Conservation (phyloP, 2,888 invertebrate species). For the Amaurobius ferox region DNA sequence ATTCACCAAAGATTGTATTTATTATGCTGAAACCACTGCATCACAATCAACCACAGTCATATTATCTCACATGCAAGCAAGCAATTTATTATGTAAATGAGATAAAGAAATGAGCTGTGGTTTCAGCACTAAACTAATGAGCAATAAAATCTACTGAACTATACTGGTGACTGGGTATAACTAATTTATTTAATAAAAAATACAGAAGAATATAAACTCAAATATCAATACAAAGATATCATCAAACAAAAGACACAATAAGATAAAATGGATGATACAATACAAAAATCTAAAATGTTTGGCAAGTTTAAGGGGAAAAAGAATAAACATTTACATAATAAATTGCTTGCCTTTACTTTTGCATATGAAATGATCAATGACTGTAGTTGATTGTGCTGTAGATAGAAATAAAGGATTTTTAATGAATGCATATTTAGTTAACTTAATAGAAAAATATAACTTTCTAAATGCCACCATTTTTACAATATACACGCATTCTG, state of each 20-base stretch:
- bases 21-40: conserved; percentile 56
- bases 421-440: background rate
- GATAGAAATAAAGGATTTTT: background rate
- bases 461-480: too few relatives aligned
- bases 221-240: background rate
- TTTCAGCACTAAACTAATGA: conserved; percentile 48
- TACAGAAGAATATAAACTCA: background rate
- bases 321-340: background rate
- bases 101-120: conserved; percentile 41
- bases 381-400: conserved; percentile 52
- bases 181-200: background rate
- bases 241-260: too few relatives aligned
- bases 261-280: too few relatives aligned
- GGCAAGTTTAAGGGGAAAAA: conserved; percentile 42
- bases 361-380: conserved; percentile 44
- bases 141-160: background rate
- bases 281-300: background rate
- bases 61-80: conserved; percentile 58
- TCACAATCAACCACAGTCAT: conserved; percentile 42
- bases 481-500: background rate
- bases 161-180: background rate
- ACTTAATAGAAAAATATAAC: too few relatives aligned
- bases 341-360: conserved; percentile 49
- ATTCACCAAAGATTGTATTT: too few relatives aligned
- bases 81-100: conserved; percentile 32